Percentiles rank a stretch among this genome's conserved stretches.
Evolutionary conservation across 2,888 invertebrate species (phyloP).

Genomic region (Tromatobia lineatoria): DNA sequence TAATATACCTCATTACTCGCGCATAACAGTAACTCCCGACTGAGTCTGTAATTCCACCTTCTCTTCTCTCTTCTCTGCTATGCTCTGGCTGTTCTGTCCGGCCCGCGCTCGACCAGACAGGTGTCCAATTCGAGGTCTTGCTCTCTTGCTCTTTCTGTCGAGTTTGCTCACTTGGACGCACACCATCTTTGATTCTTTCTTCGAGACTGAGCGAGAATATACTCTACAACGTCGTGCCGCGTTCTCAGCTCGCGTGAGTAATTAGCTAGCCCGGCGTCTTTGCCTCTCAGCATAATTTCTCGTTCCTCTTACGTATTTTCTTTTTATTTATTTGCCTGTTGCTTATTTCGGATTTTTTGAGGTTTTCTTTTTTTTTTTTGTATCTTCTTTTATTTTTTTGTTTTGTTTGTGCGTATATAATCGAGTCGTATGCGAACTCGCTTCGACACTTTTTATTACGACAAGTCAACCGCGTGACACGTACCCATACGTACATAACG

Average conservation of each 20-base stretch:
- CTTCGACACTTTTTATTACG: slow-evolving; percentile 68
- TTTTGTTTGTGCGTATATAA: slow-evolving; percentile 61
- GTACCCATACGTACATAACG: slow-evolving; percentile 43
- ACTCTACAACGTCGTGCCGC: slow-evolving; percentile 53
- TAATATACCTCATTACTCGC: slow-evolving; percentile 82
- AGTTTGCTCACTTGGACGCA: not conserved
- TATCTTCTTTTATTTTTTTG: slow-evolving; percentile 17
- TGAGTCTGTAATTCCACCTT: slow-evolving; percentile 76
- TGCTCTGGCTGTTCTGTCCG: slow-evolving; percentile 46
- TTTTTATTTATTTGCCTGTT: slow-evolving; percentile 42
- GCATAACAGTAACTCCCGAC: slow-evolving; percentile 78
- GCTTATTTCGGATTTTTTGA: slow-evolving; percentile 27
- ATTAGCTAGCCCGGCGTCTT: slow-evolving; percentile 63
- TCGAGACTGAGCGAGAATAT: slow-evolving; percentile 39
- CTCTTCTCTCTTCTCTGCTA: slow-evolving; percentile 48
- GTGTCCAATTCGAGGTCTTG: slow-evolving; percentile 73
- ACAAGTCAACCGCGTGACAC: slow-evolving; percentile 59
- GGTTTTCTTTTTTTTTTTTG: slow-evolving; percentile 15
- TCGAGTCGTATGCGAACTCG: slow-evolving; percentile 68
- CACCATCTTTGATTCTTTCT: slow-evolving; percentile 21
- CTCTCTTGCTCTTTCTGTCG: slow-evolving; percentile 22
- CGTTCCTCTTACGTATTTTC: slow-evolving; percentile 41
- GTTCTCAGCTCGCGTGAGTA: slow-evolving; percentile 59
- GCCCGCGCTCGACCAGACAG: slow-evolving; percentile 70
- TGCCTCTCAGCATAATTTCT: slow-evolving; percentile 62